A percentile compares a stretch with the other conserved stretches of the same genome.
These are phyloP conservation scores for Aradophagus sp. DNA, from an alignment of 1,140 invertebrate genomes.

Conservation along the genomic window DNA sequence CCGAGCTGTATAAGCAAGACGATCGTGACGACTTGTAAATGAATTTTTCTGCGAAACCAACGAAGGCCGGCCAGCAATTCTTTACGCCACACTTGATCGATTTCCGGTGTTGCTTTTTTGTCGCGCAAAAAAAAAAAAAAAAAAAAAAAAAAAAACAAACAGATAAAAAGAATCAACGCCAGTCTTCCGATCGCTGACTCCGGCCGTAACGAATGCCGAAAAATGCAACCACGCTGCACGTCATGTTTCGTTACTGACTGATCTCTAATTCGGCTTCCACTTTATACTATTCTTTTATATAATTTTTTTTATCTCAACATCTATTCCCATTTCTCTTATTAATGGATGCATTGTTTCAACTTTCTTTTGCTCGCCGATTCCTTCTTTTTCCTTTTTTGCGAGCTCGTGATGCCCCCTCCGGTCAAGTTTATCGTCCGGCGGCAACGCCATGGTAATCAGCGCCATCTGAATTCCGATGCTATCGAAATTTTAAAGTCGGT, in stretches of 20 bases:
- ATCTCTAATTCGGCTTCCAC: too few relatives aligned
- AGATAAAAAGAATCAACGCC: too few relatives aligned
- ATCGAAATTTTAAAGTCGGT: conserved; percentile 48
- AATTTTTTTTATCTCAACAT: too few relatives aligned
- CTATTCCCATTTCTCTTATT: too few relatives aligned
- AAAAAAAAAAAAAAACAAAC: too few relatives aligned
- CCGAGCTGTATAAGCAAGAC: conserved; percentile 6
- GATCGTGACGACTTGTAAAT: conserved; percentile 30
- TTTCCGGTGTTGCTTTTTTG: conserved; percentile 48
- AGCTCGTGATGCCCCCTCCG: too few relatives aligned
- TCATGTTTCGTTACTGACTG: conserved; percentile 6
- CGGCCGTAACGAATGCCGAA: conserved; percentile 17
- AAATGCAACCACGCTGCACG: conserved; percentile 7
- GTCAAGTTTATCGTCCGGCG: background rate
- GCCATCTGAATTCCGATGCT: conserved; percentile 21
- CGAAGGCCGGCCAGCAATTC: conserved; percentile 50
- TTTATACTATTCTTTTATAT: too few relatives aligned
- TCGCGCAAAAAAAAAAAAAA: conserved; percentile 8
- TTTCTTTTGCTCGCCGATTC: background rate
- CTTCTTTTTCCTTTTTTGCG: too few relatives aligned
- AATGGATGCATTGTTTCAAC: background rate
- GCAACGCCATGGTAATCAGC: conserved; percentile 3
- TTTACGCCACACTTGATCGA: conserved; percentile 48
- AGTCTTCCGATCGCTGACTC: conserved; percentile 22
- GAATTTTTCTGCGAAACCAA: conserved; percentile 47